A percentile compares a stretch with the other conserved stretches of the same genome.
phyloP scores from a whole-genome alignment of 2,888 invertebrate species.

The Seira sanloemensis region DNA sequence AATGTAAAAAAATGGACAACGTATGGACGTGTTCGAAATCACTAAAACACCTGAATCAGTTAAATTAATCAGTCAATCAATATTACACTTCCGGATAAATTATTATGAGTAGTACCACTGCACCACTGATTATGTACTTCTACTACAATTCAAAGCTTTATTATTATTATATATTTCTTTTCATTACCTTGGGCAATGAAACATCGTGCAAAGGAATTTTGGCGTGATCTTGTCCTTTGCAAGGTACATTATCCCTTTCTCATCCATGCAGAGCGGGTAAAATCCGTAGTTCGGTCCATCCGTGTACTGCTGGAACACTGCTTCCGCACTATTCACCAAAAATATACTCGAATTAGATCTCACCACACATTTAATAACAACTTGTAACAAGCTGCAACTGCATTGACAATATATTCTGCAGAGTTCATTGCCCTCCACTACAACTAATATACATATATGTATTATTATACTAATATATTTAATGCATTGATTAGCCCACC shows the following conservation, averaged over 20 bases:
- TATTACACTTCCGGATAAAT: too few species aligned
- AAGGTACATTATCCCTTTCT: slow-evolving; percentile 84
- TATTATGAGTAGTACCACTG: too few species aligned
- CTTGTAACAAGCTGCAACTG: too few species aligned
- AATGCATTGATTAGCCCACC: slow-evolving; percentile 78
- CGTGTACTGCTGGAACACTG: slow-evolving; percentile 89
- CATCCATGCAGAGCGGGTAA: slow-evolving; percentile 88
- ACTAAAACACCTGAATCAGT: too few species aligned
- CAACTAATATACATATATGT: slow-evolving; percentile 12
- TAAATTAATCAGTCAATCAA: too few species aligned
- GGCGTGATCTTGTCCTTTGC: slow-evolving; percentile 87
- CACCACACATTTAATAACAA: too few species aligned
- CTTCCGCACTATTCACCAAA: slow-evolving; percentile 90
- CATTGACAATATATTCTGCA: too few species aligned
- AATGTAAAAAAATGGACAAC: not conserved
- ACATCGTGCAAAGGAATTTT: slow-evolving; percentile 87
- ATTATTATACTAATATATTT: slow-evolving; percentile 28
- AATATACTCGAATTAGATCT: slow-evolving; percentile 74
- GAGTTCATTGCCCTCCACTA: slow-evolving; percentile 19
- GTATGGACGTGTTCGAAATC: too few species aligned
- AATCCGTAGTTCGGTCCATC: slow-evolving; percentile 90
- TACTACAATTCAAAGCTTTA: too few species aligned
- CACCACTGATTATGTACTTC: too few species aligned
- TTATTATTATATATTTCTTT: too few species aligned
- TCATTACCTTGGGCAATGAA: slow-evolving; percentile 93